Percentiles rank a stretch among this genome's conserved stretches.
phyloP scores from a whole-genome alignment of 2,888 invertebrate genomes.

The Vanessa cardui region DNA sequence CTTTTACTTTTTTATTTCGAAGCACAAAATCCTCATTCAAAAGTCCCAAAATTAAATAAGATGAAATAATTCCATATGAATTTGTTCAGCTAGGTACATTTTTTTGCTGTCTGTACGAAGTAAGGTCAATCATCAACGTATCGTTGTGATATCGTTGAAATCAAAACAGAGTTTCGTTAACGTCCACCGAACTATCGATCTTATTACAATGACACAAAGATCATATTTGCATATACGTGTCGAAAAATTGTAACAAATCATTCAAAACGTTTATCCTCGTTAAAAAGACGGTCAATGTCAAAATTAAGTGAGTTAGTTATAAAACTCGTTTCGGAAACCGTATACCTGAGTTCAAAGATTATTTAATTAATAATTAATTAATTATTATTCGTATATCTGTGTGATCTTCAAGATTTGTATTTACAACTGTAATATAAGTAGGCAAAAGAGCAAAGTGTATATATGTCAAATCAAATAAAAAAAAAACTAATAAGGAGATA shows the following conservation, averaged over 20 bases:
- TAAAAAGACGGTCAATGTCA: constrained; percentile 8
- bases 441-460: too few relatives aligned
- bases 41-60: too few relatives aligned
- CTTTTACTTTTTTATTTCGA: too few relatives aligned
- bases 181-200: not conserved
- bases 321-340: not conserved
- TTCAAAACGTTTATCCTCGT: constrained; percentile 6
- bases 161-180: not conserved
- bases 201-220: not conserved
- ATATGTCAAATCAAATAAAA: too few relatives aligned
- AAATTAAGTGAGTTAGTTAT: not conserved
- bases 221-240: not conserved
- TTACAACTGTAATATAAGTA: too few relatives aligned
- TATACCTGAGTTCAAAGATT: too few relatives aligned
- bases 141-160: constrained; percentile 19
- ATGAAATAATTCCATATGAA: too few relatives aligned
- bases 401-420: too few relatives aligned
- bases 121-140: constrained; percentile 26
- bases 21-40: too few relatives aligned
- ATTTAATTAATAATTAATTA: not conserved
- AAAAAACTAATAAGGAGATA: too few relatives aligned
- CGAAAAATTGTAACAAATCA: constrained; percentile 1
- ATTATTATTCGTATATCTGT: too few relatives aligned
- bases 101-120: constrained; percentile 17
- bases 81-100: not conserved